Percentiles rank a stretch among this genome's conserved stretches.
Evolutionary conservation across 2,888 invertebrate genomes (phyloP).

Genomic region (Diarsia brunnea): DNA sequence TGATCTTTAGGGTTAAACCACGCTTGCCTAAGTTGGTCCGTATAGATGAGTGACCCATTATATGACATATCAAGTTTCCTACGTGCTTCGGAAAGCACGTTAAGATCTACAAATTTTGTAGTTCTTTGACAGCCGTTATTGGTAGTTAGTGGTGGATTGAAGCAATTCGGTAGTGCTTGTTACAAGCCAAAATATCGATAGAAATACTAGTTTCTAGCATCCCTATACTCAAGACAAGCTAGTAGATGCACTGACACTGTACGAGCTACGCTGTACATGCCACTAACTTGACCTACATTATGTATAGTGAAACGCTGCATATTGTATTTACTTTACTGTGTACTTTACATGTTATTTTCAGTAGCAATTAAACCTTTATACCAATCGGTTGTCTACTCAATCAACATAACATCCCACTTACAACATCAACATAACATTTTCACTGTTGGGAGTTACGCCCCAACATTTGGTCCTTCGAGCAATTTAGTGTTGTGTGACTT

Average conservation of each 20-base stretch:
- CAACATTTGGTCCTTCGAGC: no score
- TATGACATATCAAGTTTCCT: neutral
- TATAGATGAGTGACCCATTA: neutral
- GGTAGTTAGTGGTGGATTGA: neutral
- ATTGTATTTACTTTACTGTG: no score
- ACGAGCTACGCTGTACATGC: no score
- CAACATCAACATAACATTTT: no score
- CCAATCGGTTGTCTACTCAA: no score
- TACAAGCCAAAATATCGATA: neutral
- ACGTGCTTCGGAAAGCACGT: neutral
- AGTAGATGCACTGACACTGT: slow-evolving; percentile 13
- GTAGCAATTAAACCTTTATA: no score
- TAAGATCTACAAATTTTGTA: neutral
- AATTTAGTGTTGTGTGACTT: no score
- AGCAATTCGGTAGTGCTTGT: neutral
- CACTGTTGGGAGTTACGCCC: no score
- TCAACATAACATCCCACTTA: no score
- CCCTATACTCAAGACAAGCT: neutral
- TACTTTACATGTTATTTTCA: no score
- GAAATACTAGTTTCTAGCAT: neutral
- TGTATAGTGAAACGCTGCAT: no score
- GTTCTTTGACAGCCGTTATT: neutral
- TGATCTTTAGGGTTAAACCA: neutral
- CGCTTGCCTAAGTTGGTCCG: neutral
- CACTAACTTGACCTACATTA: no score